Base-by-base conservation (phyloP, 2,888 invertebrate genomes). In the Icerya purchasi region DNA sequence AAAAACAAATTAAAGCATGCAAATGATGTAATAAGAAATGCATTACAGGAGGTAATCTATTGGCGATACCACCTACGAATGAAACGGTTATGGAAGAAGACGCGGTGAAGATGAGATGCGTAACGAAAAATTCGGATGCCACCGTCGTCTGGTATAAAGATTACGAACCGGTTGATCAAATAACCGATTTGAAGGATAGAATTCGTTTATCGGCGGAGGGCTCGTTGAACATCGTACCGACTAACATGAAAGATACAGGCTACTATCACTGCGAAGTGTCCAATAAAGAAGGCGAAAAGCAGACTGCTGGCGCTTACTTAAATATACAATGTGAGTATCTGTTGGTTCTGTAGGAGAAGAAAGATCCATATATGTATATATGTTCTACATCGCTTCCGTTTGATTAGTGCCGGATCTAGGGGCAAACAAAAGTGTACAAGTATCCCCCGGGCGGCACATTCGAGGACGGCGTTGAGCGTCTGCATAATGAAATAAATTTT, bases 311-410 rank as follows among this genome's bases (percentile, higher is more conserved):
- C 64, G 92, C 91, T 62, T 89, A 81, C 73, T 80, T 94, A 65
- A 88, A 92, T 71, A 89, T 94, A 63, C 89, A 91, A 74, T 93
- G 93, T 93, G 72, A 82, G 85, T n/a, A n/a, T n/a, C n/a, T n/a
- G n/a, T n/a, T n/a, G n/a, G n/a, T n/a, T n/a, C n/a, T n/a, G n/a
- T n/a, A n/a, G n/a, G n/a, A n/a, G n/a, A n/a, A n/a, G n/a, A n/a
- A n/a, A n/a, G n/a, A n/a, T n/a, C n/a, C n/a, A n/a, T n/a, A n/a
- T n/a, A n/a, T n/a, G n/a, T n/a, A n/a, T n/a, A n/a, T n/a, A n/a
- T n/a, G n/a, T n/a, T n/a, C n/a, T n/a, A n/a, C n/a, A n/a, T n/a
- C n/a, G n/a, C n/a, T n/a, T n/a, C n/a, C n/a, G n/a, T n/a, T n/a
- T n/a, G n/a, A n/a, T n/a, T n/a, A n/a, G n/a, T n/a, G n/a, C n/a